These are phyloP conservation scores for Folsomia manolachei DNA, from an alignment of 2,888 invertebrate genomes.

Conservation along the genomic window DNA sequence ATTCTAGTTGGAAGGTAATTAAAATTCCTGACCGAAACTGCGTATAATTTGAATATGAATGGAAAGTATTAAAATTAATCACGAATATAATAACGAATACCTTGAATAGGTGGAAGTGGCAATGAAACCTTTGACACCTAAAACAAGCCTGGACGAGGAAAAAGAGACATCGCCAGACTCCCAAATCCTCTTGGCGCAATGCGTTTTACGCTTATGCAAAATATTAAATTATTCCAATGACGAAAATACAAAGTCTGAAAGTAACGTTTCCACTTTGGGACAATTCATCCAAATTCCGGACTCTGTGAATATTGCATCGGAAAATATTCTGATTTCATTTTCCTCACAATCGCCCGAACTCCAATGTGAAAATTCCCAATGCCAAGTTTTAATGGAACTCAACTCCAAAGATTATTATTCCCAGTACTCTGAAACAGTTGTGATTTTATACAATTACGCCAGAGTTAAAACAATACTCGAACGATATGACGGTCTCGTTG, in stretches of 20 bases:
- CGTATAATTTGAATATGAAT: neutral
- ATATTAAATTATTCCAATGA: neutral
- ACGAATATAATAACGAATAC: no score
- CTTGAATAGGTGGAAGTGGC: neutral
- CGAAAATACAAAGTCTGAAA: no score
- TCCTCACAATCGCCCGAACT: neutral
- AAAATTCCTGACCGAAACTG: neutral
- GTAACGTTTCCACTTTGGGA: no score
- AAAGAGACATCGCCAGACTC: neutral
- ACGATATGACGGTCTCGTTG: neutral
- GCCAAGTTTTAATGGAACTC: neutral
- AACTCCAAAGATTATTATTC: neutral
- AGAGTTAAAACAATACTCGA: neutral
- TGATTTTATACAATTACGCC: neutral
- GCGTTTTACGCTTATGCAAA: neutral
- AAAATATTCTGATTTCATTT: neutral
- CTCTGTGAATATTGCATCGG: neutral
- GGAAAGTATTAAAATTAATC: no score
- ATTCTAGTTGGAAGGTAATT: neutral
- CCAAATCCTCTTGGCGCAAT: neutral
- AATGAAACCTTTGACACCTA: neutral
- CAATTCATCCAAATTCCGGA: neutral
- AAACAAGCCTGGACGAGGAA: neutral
- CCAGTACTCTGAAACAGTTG: slow-evolving; percentile 1
- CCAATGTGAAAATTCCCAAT: neutral